A percentile compares a stretch with the other conserved stretches of the same genome.
These are phyloP conservation scores for Diarsia rubi DNA, from an alignment of 2,888 invertebrate genomes.

Conservation along the genomic window DNA sequence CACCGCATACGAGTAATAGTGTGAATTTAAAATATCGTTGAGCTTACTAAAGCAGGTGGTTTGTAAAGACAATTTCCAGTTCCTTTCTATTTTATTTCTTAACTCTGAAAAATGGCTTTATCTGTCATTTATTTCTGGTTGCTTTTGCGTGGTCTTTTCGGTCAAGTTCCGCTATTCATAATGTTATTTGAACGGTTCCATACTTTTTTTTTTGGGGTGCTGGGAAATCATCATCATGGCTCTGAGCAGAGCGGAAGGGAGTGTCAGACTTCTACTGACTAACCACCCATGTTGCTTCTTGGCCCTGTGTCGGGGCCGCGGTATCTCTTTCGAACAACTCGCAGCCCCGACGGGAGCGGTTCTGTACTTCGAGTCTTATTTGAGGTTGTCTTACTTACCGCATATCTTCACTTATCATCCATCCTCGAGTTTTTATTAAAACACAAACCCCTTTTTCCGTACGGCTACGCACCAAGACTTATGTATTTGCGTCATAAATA, in stretches of 20 bases:
- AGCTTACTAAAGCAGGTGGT: conserved; percentile 10
- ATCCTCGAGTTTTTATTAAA: conserved; percentile 22
- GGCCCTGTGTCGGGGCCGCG: no score
- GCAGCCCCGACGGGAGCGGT: no score
- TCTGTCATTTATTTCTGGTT: conserved; percentile 5
- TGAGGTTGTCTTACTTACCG: background rate
- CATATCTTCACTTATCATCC: background rate
- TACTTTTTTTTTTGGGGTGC: no score
- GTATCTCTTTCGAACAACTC: no score
- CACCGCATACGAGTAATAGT: background rate
- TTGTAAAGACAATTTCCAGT: conserved; percentile 14
- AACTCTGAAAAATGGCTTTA: conserved; percentile 13
- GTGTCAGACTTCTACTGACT: no score
- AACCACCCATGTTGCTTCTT: no score
- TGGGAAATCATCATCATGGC: no score
- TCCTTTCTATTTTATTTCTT: conserved; percentile 14
- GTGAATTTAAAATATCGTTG: conserved; percentile 27
- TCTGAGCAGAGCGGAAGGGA: no score
- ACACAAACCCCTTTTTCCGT: conserved; percentile 20
- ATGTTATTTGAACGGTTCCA: background rate
- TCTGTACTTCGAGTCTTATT: no score
- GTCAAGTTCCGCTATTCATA: conserved; percentile 8
- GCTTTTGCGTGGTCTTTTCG: conserved; percentile 10
- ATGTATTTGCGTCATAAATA: conserved; percentile 49
- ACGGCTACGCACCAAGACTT: conserved; percentile 28